Percentiles rank a stretch among this genome's conserved stretches.
phyloP scores from a whole-genome alignment of 2,888 invertebrate species.

The Yponomeuta cagnagella region DNA sequence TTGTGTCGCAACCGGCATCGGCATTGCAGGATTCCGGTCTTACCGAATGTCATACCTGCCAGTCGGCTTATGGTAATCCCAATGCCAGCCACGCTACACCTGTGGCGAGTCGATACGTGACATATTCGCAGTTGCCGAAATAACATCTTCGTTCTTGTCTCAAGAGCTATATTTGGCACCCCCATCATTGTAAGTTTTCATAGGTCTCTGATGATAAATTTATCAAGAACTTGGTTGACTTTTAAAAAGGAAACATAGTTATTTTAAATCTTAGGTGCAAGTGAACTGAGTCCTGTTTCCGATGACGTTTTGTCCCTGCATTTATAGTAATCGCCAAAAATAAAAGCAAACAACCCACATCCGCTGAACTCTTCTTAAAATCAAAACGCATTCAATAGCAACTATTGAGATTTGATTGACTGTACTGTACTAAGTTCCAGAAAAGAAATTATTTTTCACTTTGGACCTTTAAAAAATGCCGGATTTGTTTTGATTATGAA shows the following conservation, averaged over 20 bases:
- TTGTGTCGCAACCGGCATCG: conserved; percentile 38
- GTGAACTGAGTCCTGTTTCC: not conserved
- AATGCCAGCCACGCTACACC: conserved; percentile 29
- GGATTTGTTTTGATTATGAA: not conserved
- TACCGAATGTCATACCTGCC: conserved; percentile 29
- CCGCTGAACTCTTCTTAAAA: not conserved
- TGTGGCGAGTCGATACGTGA: conserved; percentile 17
- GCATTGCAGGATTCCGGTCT: conserved; percentile 46
- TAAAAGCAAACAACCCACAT: not conserved
- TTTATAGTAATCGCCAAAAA: not conserved
- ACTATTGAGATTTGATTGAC: not conserved
- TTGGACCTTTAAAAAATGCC: not conserved
- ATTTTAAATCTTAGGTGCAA: not conserved
- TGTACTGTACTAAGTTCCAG: not conserved
- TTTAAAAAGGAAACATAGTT: not conserved
- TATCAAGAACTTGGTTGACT: not conserved
- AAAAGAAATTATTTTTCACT: not conserved
- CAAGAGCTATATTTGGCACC: not conserved
- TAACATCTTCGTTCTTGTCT: not conserved
- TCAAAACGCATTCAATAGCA: not conserved
- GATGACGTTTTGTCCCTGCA: not conserved
- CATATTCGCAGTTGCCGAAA: conserved; percentile 6
- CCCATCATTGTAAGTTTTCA: too few relatives aligned
- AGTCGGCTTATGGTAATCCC: conserved; percentile 32
- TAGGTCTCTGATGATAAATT: too few relatives aligned